Evolutionary conservation across 2,888 invertebrate genomes (phyloP).

Genomic region (Eilema depressum): DNA sequence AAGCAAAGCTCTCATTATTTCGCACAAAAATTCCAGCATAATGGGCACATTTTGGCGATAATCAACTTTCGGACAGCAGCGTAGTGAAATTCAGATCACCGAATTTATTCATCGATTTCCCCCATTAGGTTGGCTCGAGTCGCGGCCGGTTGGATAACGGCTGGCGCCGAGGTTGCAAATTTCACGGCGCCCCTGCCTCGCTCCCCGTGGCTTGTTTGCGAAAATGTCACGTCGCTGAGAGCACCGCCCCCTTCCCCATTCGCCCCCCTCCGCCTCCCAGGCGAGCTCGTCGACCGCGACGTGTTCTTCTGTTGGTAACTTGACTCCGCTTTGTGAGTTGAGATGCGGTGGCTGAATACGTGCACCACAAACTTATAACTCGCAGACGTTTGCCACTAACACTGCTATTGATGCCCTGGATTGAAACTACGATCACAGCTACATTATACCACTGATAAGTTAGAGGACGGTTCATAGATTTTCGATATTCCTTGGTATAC

Average conservation of each 20-base stretch:
- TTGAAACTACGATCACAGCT: constrained; percentile 52
- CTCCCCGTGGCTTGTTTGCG: constrained; percentile 74
- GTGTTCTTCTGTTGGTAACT: constrained; percentile 69
- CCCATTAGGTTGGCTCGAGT: constrained; percentile 61
- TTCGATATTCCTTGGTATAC: background rate
- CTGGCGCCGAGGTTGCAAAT: constrained; percentile 72
- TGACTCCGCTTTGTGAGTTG: constrained; percentile 62
- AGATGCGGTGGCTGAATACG: constrained; percentile 55
- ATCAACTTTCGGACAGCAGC: constrained; percentile 51
- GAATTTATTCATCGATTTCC: constrained; percentile 75
- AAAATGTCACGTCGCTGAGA: constrained; percentile 77
- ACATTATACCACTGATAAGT: background rate
- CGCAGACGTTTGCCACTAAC: constrained; percentile 29
- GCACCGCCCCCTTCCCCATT: constrained; percentile 49
- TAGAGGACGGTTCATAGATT: background rate
- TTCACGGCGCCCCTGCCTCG: constrained; percentile 64
- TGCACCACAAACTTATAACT: constrained; percentile 60
- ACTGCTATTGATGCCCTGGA: constrained; percentile 50
- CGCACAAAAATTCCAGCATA: constrained; percentile 12
- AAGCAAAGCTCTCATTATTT: constrained; percentile 14
- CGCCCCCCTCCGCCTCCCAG: constrained; percentile 41
- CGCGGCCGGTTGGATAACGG: constrained; percentile 56
- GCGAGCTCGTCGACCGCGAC: constrained; percentile 57
- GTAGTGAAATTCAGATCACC: constrained; percentile 51
- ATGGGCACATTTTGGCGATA: constrained; percentile 51